Evolutionary conservation across 2,888 invertebrate species (phyloP).

Genomic region (Pelosia muscerda): DNA sequence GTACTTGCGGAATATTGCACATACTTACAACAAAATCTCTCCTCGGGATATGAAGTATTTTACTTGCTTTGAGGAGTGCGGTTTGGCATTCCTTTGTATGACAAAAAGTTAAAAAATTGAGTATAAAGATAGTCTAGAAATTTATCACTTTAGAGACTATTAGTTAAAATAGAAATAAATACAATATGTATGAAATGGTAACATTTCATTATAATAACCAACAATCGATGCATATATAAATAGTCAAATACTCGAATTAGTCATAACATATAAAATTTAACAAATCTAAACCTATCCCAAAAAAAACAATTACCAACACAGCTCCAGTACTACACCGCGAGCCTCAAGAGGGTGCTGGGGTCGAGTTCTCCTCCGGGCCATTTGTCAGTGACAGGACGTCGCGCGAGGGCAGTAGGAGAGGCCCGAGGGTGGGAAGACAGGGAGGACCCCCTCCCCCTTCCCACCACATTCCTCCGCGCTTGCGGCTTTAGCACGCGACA

Average conservation of each 20-base stretch:
- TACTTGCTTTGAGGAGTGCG: too few species aligned
- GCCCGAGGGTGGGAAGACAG: constrained; percentile 30
- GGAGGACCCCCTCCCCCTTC: constrained; percentile 48
- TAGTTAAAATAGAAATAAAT: too few species aligned
- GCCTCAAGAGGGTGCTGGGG: constrained; percentile 79
- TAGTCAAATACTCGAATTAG: not conserved
- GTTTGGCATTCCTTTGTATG: too few species aligned
- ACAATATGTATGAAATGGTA: too few species aligned
- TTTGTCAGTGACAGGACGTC: constrained; percentile 86
- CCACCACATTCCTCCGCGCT: constrained; percentile 68
- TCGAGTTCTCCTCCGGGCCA: constrained; percentile 84
- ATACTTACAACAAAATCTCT: too few species aligned
- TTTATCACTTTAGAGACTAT: too few species aligned
- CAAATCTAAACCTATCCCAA: not conserved
- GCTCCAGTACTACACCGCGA: constrained; percentile 55
- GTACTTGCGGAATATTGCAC: too few species aligned
- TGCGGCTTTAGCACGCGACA: constrained; percentile 74
- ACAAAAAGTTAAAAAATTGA: too few species aligned
- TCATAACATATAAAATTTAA: not conserved
- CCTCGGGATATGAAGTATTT: too few species aligned
- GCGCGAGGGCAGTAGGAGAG: constrained; percentile 55
- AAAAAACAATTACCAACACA: constrained; percentile 22
- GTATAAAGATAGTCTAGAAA: too few species aligned
- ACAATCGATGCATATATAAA: not conserved
- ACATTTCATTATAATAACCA: too few species aligned